Percentiles rank a stretch among this genome's conserved stretches.
These are phyloP conservation scores for Notospermus geniculatus DNA, from an alignment of 1,140 invertebrate genomes.

Conservation along the genomic window DNA sequence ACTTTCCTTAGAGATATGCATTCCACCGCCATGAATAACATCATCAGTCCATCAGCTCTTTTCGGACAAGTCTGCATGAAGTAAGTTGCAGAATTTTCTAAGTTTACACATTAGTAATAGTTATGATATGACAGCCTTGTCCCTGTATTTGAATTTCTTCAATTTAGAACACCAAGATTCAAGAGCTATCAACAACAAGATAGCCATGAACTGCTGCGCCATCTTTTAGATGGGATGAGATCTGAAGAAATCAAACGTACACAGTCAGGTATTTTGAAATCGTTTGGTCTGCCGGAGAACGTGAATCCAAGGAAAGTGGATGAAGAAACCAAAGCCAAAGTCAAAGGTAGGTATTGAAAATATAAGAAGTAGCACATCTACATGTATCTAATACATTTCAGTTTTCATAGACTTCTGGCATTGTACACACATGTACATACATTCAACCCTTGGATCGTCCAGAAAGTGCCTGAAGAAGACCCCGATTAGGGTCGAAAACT, in stretches of 20 bases:
- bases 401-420: too few relatives aligned
- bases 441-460: too few relatives aligned
- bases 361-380: too few relatives aligned
- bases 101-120: too few relatives aligned
- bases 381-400: too few relatives aligned
- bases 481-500: too few relatives aligned
- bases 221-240: constrained; percentile 81
- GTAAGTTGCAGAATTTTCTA: too few relatives aligned
- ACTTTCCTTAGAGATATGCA: constrained; percentile 71
- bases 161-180: constrained; percentile 68
- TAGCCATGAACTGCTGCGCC: constrained; percentile 87
- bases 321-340: constrained; percentile 69
- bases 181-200: constrained; percentile 94
- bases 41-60: constrained; percentile 68
- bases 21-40: constrained; percentile 38
- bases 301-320: constrained; percentile 69
- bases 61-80: constrained; percentile 75
- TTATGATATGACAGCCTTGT: too few relatives aligned
- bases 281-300: constrained; percentile 49
- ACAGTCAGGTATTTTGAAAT: constrained; percentile 48
- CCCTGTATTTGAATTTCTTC: too few relatives aligned
- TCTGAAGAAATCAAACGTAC: constrained; percentile 62
- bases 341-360: constrained; percentile 52
- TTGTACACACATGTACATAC: neutral
- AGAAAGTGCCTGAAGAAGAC: too few relatives aligned